These are phyloP conservation scores for Rhamphomyia laevipes DNA, from an alignment of 2,888 invertebrate genomes.

Conservation along the genomic window DNA sequence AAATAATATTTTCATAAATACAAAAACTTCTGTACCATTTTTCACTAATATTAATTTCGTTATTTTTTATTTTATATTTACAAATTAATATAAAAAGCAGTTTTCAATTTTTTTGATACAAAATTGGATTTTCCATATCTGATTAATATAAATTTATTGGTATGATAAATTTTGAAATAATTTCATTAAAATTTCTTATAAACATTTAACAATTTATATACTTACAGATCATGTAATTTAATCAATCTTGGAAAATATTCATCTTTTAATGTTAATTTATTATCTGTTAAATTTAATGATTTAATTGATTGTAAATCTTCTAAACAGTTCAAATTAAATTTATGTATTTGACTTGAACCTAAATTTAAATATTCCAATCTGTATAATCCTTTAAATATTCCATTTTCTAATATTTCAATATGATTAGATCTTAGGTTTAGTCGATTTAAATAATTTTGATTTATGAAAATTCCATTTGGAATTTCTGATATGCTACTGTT, in stretches of 20 bases:
- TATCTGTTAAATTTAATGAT: conserved; percentile 41
- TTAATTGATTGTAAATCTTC: conserved; percentile 32
- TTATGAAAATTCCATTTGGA: conserved; percentile 26
- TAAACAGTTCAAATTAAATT: conserved; percentile 37
- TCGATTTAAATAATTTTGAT: conserved; percentile 23
- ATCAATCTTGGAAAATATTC: conserved; percentile 39
- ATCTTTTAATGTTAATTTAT: conserved; percentile 38
- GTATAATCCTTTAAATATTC: conserved; percentile 36
- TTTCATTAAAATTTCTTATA: no score
- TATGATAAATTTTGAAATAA: no score
- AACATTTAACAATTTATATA: conserved; percentile 10
- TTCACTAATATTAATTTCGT: no score
- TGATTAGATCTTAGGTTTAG: conserved; percentile 31
- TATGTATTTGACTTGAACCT: conserved; percentile 38
- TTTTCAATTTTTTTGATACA: no score
- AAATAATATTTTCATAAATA: no score
- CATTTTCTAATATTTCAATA: conserved; percentile 28
- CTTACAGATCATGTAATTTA: conserved; percentile 41
- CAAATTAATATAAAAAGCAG: no score
- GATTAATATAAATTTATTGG: background rate
- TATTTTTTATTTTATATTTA: no score
- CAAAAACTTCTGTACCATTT: no score
- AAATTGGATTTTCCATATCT: no score
- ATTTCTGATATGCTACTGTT: conserved; percentile 33
- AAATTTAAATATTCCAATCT: conserved; percentile 39